Conservation (phyloP, 1,140 invertebrate genomes). For the Acromyrmex charruanus region DNA sequence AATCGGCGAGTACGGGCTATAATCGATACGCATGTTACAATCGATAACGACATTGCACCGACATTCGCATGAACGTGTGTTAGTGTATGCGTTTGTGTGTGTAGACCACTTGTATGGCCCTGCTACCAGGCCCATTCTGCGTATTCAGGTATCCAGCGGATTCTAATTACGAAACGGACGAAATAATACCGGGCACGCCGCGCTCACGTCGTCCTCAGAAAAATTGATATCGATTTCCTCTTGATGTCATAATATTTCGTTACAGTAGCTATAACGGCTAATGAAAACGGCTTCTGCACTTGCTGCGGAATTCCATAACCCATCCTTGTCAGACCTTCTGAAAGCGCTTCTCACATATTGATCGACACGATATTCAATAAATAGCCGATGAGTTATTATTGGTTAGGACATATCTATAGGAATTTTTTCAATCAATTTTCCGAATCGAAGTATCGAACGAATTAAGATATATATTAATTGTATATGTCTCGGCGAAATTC, state of each 20-base stretch:
- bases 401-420: neutral
- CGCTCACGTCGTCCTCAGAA: slow-evolving; percentile 57
- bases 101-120: slow-evolving; percentile 2
- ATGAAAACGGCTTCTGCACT: slow-evolving; percentile 62
- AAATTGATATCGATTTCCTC: slow-evolving; percentile 71
- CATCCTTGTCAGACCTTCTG: neutral
- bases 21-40: slow-evolving; percentile 54
- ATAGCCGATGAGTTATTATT: slow-evolving; percentile 9
- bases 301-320: slow-evolving; percentile 27
- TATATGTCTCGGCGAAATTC: neutral
- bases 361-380: slow-evolving; percentile 25
- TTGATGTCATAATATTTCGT: slow-evolving; percentile 70
- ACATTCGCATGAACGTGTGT: slow-evolving; percentile 1
- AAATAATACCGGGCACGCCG: slow-evolving; percentile 36
- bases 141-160: slow-evolving; percentile 53
- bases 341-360: slow-evolving; percentile 12
- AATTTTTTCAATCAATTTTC: neutral
- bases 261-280: slow-evolving; percentile 25
- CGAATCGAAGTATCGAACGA: neutral
- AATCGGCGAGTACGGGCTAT: slow-evolving; percentile 38
- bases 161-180: slow-evolving; percentile 67
- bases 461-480: neutral
- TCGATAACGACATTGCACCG: slow-evolving; percentile 58
- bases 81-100: neutral
- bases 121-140: slow-evolving; percentile 8